Base-by-base conservation (phyloP, 2,113 vertebrate genomes). In the Rhinichthys klamathensis region DNA sequence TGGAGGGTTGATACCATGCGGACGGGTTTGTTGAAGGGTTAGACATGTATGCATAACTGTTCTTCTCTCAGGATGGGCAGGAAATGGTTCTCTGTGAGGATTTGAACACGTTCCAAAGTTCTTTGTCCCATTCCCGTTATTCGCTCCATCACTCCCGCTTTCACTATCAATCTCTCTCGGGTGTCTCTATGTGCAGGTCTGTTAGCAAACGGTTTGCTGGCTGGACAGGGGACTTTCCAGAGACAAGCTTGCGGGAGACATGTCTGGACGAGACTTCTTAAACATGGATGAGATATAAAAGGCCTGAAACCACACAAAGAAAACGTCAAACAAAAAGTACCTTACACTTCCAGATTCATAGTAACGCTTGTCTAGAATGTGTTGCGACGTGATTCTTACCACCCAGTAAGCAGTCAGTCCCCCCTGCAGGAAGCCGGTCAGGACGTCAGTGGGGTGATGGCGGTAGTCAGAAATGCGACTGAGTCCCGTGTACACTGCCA, bases 281-380 rank as follows among this genome's bases (percentile, higher is more conserved):
- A 96, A 97, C 94, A 96, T 94, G 89, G 92, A 93, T 27, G 96
- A 96, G 89, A 96, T 94, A 88, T 93, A 91, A 91, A 96, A 96
- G 18, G 94, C 95, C 95, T 96, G 90, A 4, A 87, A 87, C 85
- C 49, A 86, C 32, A 84, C 81, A 92, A 65, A 89, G 35, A 79
- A 76, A 86, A 38, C 80, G 30, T 25, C 6, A 61, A 56, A 77
- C 83, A 72, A 27, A 84, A 83, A 67, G 63, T 67, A 32, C 63
- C 27, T 67, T 15, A 75, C n/a, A 51, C 18, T 56, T 5, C 8
- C 67, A 70, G 35, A 2, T 38, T 70, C 3, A 70, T 41, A 41
- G 10, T 23, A 41, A 23, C 21, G 9, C 9, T 70, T 23, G 5
- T 70, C 67, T 41, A 60, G 30, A 7, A 11, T 18, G 11, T 41